Evolutionary conservation across 2,888 invertebrate genomes (phyloP), one percentile per base, ranked within the genome.

Genomic region (Nemotelus pantherinus): DNA sequence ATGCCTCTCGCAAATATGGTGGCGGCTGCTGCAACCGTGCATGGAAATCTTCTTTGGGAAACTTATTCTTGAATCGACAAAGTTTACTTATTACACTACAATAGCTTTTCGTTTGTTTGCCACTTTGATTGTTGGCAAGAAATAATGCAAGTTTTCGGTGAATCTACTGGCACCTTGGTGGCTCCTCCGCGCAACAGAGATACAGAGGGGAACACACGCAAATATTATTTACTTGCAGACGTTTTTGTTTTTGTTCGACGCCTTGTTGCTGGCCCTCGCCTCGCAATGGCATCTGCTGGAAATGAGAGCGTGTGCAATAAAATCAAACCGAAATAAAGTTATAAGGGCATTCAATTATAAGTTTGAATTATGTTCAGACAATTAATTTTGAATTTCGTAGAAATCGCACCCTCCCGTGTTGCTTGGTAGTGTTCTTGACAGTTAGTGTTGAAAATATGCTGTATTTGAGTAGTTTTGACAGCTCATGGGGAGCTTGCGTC

Each of bases 321-420:
- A 55, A 70, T 70, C 55, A 70, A 70, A 25, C 45, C 39, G 7
- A 55, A 68, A 67, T 67, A 77, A 77, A 77, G 57, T 63, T 45
- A 77, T 77, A 57, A 68, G 39, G 9, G 50, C 68, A 48, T 50
- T 63, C 43, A 71, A 74, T 60, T 39, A 44, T 67, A 41, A 77
- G 47, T 76, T 53, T 76, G 78, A 71, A 78, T 79, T 79, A 79
- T 70, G 78, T 77, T 78, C 79, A 39, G 75, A 72, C 79, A 79
- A 79, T 79, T 79, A 79, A 79, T 64, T 79, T 77, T 74, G 71
- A 79, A 79, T 79, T 79, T 75, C 74, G 76, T 76, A 79, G 68
- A 78, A 63, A 41, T 55, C 45, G 41, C 45, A 7, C 2, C 43
- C 55, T 47, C 25, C 1, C 25, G 55, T 57, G 9, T 67, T 67